A percentile compares a stretch with the other conserved stretches of the same genome.
These are phyloP conservation scores for Anthoptus insignis DNA, from an alignment of 2,888 invertebrate species.

Conservation along the genomic window DNA sequence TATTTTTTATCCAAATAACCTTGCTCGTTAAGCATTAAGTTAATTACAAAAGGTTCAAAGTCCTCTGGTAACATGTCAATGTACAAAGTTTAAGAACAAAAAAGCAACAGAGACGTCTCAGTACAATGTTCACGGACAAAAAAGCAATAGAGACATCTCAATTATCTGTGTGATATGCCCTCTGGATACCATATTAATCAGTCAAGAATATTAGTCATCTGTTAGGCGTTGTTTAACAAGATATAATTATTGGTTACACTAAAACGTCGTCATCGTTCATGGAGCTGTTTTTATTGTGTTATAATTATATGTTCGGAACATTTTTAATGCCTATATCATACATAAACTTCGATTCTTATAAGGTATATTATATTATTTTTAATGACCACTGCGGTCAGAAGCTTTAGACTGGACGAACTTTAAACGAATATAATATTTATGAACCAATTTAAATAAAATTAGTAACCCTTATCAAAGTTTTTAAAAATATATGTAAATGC, in stretches of 20 bases:
- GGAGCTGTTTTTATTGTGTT: background rate
- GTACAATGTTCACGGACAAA: background rate
- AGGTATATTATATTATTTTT: background rate
- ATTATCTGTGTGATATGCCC: background rate
- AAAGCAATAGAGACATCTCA: conserved; percentile 4
- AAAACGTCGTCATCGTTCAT: background rate
- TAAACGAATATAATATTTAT: too few species aligned
- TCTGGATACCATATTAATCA: background rate
- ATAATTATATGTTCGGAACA: background rate
- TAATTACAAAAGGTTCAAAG: conserved; percentile 7
- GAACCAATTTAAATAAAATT: too few species aligned
- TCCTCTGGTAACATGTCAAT: background rate
- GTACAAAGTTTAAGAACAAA: too few species aligned
- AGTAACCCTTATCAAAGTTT: too few species aligned
- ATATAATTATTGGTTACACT: conserved; percentile 1
- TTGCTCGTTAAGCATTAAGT: conserved; percentile 7
- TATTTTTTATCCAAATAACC: conserved; percentile 31
- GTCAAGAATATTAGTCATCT: conserved; percentile 1
- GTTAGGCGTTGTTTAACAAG: background rate
- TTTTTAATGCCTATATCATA: background rate
- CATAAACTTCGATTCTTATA: background rate
- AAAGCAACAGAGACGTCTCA: background rate
- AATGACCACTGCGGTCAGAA: too few species aligned
- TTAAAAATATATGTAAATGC: too few species aligned
- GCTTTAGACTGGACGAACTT: too few species aligned